These are phyloP conservation scores for Lepus townsendii DNA, from an alignment of 2,797 vertebrate species.

Conservation along the genomic window DNA sequence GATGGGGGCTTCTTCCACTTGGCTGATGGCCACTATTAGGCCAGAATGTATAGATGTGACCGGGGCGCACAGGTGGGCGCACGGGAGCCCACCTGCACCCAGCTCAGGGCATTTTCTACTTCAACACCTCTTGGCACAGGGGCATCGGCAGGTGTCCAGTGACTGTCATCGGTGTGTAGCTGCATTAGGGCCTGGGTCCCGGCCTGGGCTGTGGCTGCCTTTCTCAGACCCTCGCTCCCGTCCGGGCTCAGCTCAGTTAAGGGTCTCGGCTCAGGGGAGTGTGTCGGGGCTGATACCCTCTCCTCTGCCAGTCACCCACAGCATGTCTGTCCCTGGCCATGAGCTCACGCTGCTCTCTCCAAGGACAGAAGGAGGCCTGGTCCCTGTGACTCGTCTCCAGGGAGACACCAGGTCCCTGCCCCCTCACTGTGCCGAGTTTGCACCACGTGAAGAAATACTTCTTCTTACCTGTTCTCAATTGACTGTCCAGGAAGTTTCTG, in stretches of 20 bases:
- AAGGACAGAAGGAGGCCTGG: not conserved
- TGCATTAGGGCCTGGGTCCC: not conserved
- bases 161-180: not conserved
- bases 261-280: no score
- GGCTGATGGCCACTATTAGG: not conserved
- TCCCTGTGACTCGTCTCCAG: not conserved
- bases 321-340: not conserved
- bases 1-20: not conserved
- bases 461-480: conserved; percentile 69
- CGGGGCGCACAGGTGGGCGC: not conserved
- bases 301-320: not conserved
- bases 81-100: not conserved
- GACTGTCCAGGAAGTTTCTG: conserved; percentile 66
- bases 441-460: conserved; percentile 44
- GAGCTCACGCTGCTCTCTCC: conserved; percentile 23
- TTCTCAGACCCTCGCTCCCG: not conserved
- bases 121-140: not conserved
- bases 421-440: not conserved
- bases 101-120: not conserved
- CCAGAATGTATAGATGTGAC: not conserved
- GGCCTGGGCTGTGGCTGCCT: not conserved
- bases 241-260: rapidly evolving
- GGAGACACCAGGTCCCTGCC: not conserved
- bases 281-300: not conserved
- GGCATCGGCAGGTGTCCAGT: not conserved